Conservation (phyloP, 2,113 vertebrate genomes). For the Trematocara zebra region DNA sequence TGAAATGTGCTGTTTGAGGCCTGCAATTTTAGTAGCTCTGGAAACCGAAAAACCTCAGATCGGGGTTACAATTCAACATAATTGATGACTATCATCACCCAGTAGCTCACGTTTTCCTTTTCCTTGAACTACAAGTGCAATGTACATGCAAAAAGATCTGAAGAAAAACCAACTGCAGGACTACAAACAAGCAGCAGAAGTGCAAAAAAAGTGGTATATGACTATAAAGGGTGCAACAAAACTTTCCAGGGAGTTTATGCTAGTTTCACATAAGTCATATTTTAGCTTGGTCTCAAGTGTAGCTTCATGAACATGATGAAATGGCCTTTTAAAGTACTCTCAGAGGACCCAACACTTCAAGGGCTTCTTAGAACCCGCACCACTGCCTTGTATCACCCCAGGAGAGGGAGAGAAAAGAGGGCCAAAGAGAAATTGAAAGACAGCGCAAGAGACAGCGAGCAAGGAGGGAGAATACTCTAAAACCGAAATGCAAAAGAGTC, state of each 20-base stretch:
- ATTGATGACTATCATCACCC: constrained; percentile 3
- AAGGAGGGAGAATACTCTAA: constrained; percentile 47
- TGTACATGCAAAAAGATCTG: constrained; percentile 5
- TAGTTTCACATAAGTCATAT: constrained; percentile 67
- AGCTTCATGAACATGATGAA: constrained; percentile 68
- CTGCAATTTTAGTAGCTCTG: constrained; percentile 5
- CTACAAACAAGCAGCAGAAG: constrained; percentile 17
- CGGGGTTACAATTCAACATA: constrained; percentile 15
- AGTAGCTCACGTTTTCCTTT: constrained; percentile 11
- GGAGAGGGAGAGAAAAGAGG: constrained; percentile 59
- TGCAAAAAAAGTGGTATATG: constrained; percentile 8
- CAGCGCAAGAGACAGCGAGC: constrained; percentile 40
- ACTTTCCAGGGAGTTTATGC: constrained; percentile 66
- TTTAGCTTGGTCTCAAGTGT: constrained; percentile 60
- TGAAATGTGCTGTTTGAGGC: constrained; percentile 20
- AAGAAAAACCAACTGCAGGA: neutral
- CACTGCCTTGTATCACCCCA: constrained; percentile 64
- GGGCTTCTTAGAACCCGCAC: constrained; percentile 72
- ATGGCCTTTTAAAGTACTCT: constrained; percentile 73
- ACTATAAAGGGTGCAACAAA: constrained; percentile 39
- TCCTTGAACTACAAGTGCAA: constrained; percentile 16
- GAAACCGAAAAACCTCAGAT: constrained; percentile 7
- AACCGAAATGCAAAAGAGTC: constrained; percentile 62
- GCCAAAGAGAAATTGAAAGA: constrained; percentile 48
- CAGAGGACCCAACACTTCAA: constrained; percentile 73